A percentile compares a stretch with the other conserved stretches of the same genome.
Conservation (phyloP, 1,140 invertebrate genomes). For the Amyelois transitella region DNA sequence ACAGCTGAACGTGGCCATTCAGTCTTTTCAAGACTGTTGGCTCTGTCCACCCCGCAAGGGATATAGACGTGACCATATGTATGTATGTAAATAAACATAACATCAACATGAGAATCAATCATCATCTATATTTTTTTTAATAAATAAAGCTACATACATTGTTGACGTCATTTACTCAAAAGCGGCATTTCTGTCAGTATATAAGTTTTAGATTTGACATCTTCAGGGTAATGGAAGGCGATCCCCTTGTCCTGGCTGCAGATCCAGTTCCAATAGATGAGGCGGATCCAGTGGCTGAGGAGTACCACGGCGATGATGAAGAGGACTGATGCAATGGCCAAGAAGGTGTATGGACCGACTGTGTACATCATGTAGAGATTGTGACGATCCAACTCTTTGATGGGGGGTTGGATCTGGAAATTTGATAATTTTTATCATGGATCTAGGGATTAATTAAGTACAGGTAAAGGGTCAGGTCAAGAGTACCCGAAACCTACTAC, state of each 20-base stretch:
- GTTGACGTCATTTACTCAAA: not conserved
- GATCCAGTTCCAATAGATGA: constrained; percentile 8
- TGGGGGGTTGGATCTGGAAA: constrained; percentile 31
- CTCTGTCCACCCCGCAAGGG: too few species aligned
- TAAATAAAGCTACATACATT: too few species aligned
- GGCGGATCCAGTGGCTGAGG: constrained; percentile 5
- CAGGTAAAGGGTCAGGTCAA: too few species aligned
- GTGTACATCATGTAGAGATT: constrained; percentile 17
- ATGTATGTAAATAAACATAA: too few species aligned
- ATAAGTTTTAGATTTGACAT: not conserved
- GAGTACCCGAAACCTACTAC: too few species aligned
- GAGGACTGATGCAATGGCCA: constrained; percentile 8
- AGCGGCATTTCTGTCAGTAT: not conserved
- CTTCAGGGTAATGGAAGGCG: not conserved
- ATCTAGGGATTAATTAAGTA: too few species aligned
- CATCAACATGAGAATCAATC: too few species aligned
- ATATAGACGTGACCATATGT: too few species aligned
- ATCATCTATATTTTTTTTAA: too few species aligned
- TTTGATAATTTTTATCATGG: not conserved
- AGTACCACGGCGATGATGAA: constrained; percentile 11
- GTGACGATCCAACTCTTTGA: constrained; percentile 13
- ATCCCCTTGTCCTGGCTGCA: constrained; percentile 1
- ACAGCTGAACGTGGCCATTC: too few species aligned
- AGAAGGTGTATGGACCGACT: constrained; percentile 10
- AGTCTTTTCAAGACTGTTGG: too few species aligned